Evolutionary conservation across 2,888 invertebrate species (phyloP).

Genomic region (Temnothorax rugatulus): DNA sequence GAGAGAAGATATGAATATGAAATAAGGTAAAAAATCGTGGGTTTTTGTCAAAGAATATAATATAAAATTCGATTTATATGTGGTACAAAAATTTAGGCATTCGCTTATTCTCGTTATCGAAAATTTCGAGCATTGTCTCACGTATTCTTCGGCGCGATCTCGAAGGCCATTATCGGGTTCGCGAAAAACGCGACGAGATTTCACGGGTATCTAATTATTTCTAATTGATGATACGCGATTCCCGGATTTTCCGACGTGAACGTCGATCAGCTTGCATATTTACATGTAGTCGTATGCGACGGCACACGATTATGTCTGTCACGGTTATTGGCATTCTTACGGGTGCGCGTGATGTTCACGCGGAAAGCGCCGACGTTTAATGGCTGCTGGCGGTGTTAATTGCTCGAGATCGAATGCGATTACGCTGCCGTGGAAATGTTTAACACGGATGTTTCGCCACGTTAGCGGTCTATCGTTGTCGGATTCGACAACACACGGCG

Average conservation of each 20-base stretch:
- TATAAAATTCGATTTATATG: slow-evolving; percentile 6
- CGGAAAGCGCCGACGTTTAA: slow-evolving; percentile 60
- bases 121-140: neutral
- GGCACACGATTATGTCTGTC: slow-evolving; percentile 30
- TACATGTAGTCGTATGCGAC: slow-evolving; percentile 29
- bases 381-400: slow-evolving; percentile 63
- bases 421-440: slow-evolving; percentile 52
- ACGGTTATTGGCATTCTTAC: slow-evolving; percentile 37
- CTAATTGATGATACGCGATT: slow-evolving; percentile 22
- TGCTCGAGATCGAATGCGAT: slow-evolving; percentile 66
- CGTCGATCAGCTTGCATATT: slow-evolving; percentile 39
- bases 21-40: neutral
- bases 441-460: slow-evolving; percentile 33
- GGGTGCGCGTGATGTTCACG: slow-evolving; percentile 59
- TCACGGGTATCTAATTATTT: neutral
- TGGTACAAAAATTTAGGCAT: neutral
- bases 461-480: slow-evolving; percentile 25
- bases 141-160: neutral
- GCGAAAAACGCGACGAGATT: neutral
- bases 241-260: neutral
- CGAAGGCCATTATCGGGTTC: neutral
- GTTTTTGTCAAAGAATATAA: neutral
- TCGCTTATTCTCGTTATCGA: neutral
- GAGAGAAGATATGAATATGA: neutral
- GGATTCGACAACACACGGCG: neutral